These are phyloP conservation scores for Carterocephalus palaemon DNA, from an alignment of 2,888 invertebrate species.

Conservation along the genomic window DNA sequence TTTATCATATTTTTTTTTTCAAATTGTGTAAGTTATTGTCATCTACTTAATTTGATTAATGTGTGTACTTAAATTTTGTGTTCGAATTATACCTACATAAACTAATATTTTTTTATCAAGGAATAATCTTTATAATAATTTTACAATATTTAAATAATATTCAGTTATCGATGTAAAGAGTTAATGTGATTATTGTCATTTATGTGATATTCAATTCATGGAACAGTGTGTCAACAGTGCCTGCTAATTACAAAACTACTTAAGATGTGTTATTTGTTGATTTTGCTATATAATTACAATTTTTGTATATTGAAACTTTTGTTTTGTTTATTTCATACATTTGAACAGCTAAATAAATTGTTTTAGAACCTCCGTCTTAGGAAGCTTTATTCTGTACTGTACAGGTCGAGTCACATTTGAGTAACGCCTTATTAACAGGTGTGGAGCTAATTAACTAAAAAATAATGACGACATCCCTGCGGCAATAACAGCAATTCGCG, in stretches of 20 bases:
- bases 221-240: conserved; percentile 46
- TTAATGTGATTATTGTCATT: conserved; percentile 41
- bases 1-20: conserved; percentile 10
- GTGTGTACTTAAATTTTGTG: conserved; percentile 24
- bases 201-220: conserved; percentile 50
- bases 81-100: conserved; percentile 12
- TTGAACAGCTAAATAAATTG: too few relatives aligned
- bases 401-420: too few relatives aligned
- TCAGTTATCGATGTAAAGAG: conserved; percentile 12
- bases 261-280: conserved; percentile 55
- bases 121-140: conserved; percentile 17
- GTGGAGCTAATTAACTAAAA: too few relatives aligned
- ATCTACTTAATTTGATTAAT: conserved; percentile 6
- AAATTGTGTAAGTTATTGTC: conserved; percentile 2
- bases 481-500: too few relatives aligned
- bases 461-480: too few relatives aligned
- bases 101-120: conserved; percentile 10
- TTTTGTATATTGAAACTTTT: conserved; percentile 42
- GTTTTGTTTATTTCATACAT: conserved; percentile 39
- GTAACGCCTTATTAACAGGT: too few relatives aligned
- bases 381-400: too few relatives aligned
- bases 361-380: too few relatives aligned
- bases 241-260: conserved; percentile 43
- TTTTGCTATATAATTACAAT: conserved; percentile 41
- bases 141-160: conserved; percentile 6